Conservation (phyloP, 2,888 invertebrate genomes). For the Melanargia galathea region DNA sequence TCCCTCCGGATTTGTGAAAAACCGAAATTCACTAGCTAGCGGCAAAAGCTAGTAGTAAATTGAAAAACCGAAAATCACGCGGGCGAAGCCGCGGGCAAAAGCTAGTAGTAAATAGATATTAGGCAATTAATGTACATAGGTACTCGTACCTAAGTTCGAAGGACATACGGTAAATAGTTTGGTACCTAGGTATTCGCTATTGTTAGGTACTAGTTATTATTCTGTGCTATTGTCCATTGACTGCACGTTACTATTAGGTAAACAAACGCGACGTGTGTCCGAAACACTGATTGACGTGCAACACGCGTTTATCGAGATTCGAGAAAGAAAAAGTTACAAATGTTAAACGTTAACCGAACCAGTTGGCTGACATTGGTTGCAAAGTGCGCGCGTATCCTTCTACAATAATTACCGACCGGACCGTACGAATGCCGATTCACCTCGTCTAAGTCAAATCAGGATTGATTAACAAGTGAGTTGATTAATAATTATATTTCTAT, state of each 20-base stretch:
- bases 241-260: background rate
- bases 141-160: no score
- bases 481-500: background rate
- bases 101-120: no score
- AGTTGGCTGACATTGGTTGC: constrained; percentile 7
- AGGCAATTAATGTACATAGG: no score
- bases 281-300: constrained; percentile 19
- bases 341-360: constrained; percentile 11
- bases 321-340: constrained; percentile 35
- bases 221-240: constrained; percentile 8
- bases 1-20: no score
- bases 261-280: constrained; percentile 12
- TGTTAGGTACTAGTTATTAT: no score
- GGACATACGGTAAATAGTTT: background rate
- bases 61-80: no score
- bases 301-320: constrained; percentile 21
- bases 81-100: no score
- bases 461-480: constrained; percentile 8
- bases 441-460: background rate
- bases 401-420: background rate
- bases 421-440: background rate
- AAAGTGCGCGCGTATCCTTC: constrained; percentile 9
- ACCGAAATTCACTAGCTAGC: no score
- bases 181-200: background rate
- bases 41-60: no score